Base-by-base conservation (phyloP, 2,888 invertebrate species). In the Formica aserva region DNA sequence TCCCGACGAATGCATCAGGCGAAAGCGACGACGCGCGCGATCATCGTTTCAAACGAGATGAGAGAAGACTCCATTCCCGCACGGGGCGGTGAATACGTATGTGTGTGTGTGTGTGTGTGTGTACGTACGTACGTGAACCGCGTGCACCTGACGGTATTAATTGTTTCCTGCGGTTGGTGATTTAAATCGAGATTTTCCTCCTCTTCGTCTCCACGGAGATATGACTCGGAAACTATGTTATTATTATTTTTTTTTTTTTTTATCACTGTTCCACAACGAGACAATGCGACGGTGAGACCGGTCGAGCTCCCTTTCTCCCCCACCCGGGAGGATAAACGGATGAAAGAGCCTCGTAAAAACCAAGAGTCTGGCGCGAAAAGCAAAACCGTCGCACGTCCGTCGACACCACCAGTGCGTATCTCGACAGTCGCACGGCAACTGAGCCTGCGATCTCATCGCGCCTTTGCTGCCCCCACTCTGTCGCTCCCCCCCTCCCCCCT, bases 401-500 rank as follows among this genome's bases (percentile, higher is more conserved):
- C 60, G 41, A 48, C 72, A 71, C 89, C 83, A 85, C 88, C 80
- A 89, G 90, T 92, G 91, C 92, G 91, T 92, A 92, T 91, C 89
- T 92, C 94, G 92, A 94, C 94, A 94, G 94, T 94, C 94, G 94
- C 94, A 93, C 94, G 93, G 92, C 93, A 94, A 94, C 94, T 94
- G 94, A 94, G 92, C 93, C 92, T 91, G 91, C 91, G 92, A 92
- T 93, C 93, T 93, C 93, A 92, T 91, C 85, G 91, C 92, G 87
- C 91, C 91, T 87, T 86, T 87, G 90, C 83, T 91, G 89, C 87
- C 92, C 93, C 93, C 93, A 75, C 63, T 35, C n/a, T 18, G n/a
- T 74, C 83, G 11, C 55, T 57, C 3, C 66, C 63, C 13, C 41
- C 41, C n/a, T 3, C 4, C 0, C 41, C 3, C 13, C 41, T 3